These are phyloP conservation scores for Hypomecis punctinalis DNA, from an alignment of 2,888 invertebrate genomes.

Conservation along the genomic window DNA sequence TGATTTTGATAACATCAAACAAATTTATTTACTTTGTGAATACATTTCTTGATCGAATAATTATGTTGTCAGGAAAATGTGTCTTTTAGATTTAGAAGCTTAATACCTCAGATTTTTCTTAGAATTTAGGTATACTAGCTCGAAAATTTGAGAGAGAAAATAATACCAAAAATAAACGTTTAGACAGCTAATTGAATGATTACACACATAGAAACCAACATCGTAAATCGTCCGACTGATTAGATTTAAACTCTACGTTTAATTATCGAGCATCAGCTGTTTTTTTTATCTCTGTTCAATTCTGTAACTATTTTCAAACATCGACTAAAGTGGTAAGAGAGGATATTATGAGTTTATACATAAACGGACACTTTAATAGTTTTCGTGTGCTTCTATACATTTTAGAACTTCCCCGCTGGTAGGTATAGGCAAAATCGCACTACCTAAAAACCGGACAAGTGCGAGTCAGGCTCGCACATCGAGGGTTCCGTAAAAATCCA, in stretches of 20 bases:
- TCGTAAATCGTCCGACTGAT: constrained; percentile 5
- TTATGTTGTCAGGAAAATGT: constrained; percentile 38
- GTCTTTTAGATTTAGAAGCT: constrained; percentile 8
- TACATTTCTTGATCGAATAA: constrained; percentile 31
- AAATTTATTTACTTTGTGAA: constrained; percentile 30
- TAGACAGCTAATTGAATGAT: background rate
- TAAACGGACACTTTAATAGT: too few relatives aligned
- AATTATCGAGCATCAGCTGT: constrained; percentile 13
- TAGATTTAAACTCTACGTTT: constrained; percentile 5
- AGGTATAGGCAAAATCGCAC: too few relatives aligned
- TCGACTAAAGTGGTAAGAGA: background rate
- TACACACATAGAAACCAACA: background rate
- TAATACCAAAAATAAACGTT: too few relatives aligned
- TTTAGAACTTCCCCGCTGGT: too few relatives aligned
- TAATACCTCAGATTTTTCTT: background rate
- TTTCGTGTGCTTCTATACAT: too few relatives aligned
- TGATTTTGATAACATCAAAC: constrained; percentile 37
- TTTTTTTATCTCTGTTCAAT: constrained; percentile 13
- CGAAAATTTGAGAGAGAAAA: too few relatives aligned
- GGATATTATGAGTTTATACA: too few relatives aligned
- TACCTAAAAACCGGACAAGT: too few relatives aligned
- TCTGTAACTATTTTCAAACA: background rate
- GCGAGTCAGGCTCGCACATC: too few relatives aligned
- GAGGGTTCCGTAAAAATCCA: too few relatives aligned
- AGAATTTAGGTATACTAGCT: background rate